These are phyloP conservation scores for Lytechinus variegatus DNA, from an alignment of 35 echinoderm and acorn worm genomes.

Conservation along the genomic window DNA sequence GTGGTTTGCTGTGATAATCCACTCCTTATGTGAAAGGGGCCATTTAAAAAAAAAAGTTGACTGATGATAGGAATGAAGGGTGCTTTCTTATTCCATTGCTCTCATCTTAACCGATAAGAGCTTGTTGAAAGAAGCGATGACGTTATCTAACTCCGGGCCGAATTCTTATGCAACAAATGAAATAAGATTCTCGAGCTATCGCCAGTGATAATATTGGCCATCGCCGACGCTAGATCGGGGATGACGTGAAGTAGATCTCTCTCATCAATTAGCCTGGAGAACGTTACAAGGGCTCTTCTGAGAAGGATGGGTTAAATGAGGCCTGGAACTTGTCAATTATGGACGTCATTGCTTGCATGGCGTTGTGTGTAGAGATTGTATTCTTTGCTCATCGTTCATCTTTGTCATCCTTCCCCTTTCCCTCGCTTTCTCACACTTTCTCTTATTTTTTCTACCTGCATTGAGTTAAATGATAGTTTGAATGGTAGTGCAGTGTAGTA, in stretches of 20 bases:
- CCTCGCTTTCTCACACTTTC: background rate
- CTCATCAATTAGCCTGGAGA: background rate
- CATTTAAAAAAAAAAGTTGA: background rate
- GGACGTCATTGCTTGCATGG: background rate
- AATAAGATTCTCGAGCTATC: background rate
- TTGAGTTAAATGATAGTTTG: too few species aligned
- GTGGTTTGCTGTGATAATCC: too few species aligned
- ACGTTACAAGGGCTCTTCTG: background rate
- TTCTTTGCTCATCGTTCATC: background rate
- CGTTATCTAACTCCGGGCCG: background rate
- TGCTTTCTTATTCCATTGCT: background rate
- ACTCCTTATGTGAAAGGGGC: background rate
- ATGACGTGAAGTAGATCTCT: background rate
- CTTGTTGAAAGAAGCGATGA: background rate
- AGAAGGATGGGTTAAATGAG: background rate
- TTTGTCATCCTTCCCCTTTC: background rate
- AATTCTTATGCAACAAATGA: background rate
- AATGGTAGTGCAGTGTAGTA: too few species aligned
- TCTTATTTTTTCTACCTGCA: background rate
- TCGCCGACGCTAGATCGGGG: background rate
- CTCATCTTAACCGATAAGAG: background rate
- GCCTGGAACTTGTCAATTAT: constrained; percentile 11
- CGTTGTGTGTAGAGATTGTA: background rate
- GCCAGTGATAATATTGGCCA: background rate
- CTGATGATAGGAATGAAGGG: background rate